Percentiles rank a stretch among this genome's conserved stretches.
These are phyloP conservation scores for Callithrix jacchus DNA, from an alignment of 2,113 vertebrate species.

Conservation along the genomic window DNA sequence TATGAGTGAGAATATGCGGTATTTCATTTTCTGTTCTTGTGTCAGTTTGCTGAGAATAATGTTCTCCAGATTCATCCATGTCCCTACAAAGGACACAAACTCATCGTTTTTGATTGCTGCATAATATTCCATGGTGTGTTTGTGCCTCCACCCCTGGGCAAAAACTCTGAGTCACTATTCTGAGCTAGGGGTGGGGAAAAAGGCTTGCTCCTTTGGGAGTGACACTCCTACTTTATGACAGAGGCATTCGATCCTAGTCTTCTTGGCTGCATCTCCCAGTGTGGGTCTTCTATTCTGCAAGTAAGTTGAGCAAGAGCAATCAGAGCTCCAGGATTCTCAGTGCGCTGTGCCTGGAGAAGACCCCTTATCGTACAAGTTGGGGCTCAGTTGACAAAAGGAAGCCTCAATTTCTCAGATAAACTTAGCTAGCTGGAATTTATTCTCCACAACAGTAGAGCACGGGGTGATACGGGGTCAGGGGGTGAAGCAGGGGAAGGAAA, in stretches of 20 bases:
- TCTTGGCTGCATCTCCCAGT: not conserved
- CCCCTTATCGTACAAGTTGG: no score
- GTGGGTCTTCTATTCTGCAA: not conserved
- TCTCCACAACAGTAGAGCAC: not conserved
- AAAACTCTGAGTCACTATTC: not conserved
- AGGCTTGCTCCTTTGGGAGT: not conserved
- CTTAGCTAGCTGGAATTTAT: not conserved
- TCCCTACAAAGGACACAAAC: no score
- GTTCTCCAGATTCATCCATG: no score
- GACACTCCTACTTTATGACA: not conserved
- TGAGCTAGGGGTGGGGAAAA: not conserved
- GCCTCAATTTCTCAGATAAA: accelerated
- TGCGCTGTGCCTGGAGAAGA: not conserved
- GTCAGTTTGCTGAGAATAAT: no score
- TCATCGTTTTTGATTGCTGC: no score
- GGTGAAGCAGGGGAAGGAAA: no score
- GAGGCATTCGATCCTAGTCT: not conserved
- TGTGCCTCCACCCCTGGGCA: no score
- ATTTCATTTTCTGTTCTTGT: no score
- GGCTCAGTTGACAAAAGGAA: not conserved
- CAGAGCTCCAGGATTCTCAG: not conserved
- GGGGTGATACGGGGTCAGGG: no score
- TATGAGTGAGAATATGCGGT: no score
- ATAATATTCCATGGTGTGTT: no score
- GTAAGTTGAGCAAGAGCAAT: not conserved